Base-by-base conservation (phyloP, 2,888 invertebrate genomes). In the Machimus rusticus region DNA sequence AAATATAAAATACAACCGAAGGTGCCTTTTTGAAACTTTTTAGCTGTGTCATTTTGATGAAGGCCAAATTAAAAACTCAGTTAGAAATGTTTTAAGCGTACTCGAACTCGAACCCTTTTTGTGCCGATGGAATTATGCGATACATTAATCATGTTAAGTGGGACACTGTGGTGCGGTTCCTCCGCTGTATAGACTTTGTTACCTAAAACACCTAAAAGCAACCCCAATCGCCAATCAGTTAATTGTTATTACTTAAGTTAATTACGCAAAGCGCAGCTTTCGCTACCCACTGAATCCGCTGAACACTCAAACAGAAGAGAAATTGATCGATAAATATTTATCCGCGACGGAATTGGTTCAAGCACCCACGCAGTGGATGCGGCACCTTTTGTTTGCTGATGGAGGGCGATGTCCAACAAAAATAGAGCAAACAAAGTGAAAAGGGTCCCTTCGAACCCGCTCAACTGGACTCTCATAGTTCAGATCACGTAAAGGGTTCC, bases 271-370 rank as follows among this genome's bases (percentile, higher is more conserved):
- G 79, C 79, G 51, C 23, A 55, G 28, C 28, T 51, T 79, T 46
- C 31, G 51, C 46, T 79, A 14, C 28, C 46, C 28, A 14, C 46
- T 37, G 31, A 66, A 57, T 37, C 37, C 37, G 12, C n/a, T 34
- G 16, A n/a, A 37, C 34, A 37, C 55, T 34, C 16, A 82, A 82
- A 37, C 3, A 78, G n/a, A n/a, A 16, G 43, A 37, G n/a, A 31
- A 57, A 82, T 57, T 66, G 82, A 14, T 31, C 31, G 37, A 57
- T 82, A 57, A 82, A 82, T 82, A 82, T 82, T 82, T 82, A 81
- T 81, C 46, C 81, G 5, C 23, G 46, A 14, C 31, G 81, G 31
- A 43, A 51, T 28, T 81, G 81, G 66, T 66, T 66, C 23, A 78
- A 78, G 51, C 79, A 43, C 51, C 51, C 76, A 37, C 28, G 51